A percentile compares a stretch with the other conserved stretches of the same genome.
phyloP scores from a whole-genome alignment of 2,113 vertebrate species.

The Gila orcuttii region DNA sequence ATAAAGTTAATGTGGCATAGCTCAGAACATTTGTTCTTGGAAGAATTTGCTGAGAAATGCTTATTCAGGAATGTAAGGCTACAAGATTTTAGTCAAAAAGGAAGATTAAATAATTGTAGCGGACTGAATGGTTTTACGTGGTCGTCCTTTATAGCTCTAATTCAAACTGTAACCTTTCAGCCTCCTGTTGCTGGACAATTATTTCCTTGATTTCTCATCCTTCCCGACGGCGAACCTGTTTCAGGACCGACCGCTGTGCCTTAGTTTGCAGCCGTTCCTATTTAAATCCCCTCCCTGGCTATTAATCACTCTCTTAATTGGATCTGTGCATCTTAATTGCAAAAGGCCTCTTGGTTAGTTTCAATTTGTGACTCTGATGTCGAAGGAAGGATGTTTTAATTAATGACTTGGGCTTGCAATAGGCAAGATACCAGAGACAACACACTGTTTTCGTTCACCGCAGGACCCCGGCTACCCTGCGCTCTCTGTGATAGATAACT shows the following conservation, averaged over 20 bases:
- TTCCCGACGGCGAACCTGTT: not conserved
- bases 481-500: not conserved
- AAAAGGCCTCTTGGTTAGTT: conserved; percentile 40
- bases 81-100: not conserved
- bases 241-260: conserved; percentile 26
- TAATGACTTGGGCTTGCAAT: conserved; percentile 4
- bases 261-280: conserved; percentile 16
- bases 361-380: conserved; percentile 15
- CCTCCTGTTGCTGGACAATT: conserved; percentile 6
- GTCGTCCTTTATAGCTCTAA: not conserved
- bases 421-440: conserved; percentile 10
- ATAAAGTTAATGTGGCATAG: not conserved
- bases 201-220: conserved; percentile 6
- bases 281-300: conserved; percentile 37
- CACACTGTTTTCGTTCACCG: conserved; percentile 1
- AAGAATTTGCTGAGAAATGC: not conserved
- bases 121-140: not conserved
- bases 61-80: not conserved
- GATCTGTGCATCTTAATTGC: conserved; percentile 35
- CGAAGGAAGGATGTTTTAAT: conserved; percentile 23
- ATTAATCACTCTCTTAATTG: conserved; percentile 45
- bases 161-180: conserved; percentile 20
- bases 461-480: not conserved
- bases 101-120: not conserved
- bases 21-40: not conserved